phyloP scores from a whole-genome alignment of 2,113 vertebrate genomes.

The Callithrix jacchus region DNA sequence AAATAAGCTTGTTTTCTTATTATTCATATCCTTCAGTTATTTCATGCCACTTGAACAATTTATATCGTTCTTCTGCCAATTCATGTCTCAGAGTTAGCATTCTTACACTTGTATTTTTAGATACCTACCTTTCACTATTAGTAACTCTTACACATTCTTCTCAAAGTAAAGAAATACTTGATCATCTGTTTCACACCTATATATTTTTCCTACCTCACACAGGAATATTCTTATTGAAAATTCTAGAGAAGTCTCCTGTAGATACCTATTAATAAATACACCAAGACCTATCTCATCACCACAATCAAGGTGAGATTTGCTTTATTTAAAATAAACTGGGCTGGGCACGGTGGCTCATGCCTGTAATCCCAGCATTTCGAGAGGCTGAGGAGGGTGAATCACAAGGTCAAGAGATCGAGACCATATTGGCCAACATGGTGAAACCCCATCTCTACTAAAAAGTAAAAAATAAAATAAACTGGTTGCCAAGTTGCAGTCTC shows the following conservation, averaged over 20 bases:
- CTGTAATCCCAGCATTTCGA: background rate
- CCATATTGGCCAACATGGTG: background rate
- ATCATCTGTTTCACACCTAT: background rate
- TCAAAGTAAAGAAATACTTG: background rate
- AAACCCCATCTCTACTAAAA: background rate
- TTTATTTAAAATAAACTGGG: background rate
- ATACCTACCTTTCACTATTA: background rate
- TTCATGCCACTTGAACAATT: background rate
- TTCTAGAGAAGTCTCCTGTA: background rate
- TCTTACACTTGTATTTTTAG: conserved; percentile 15
- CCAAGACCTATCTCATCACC: background rate
- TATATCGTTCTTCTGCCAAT: background rate
- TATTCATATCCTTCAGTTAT: background rate
- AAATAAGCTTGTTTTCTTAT: background rate
- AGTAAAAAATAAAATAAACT: background rate
- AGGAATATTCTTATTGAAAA: background rate
- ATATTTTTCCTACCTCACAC: background rate
- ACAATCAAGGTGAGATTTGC: background rate
- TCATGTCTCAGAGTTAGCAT: background rate
- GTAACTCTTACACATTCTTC: conserved; percentile 4
- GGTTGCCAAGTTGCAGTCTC: conserved; percentile 3
- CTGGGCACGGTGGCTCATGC: background rate
- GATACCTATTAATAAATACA: background rate
- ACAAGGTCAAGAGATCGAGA: background rate
- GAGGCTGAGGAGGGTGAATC: background rate